Evolutionary conservation across 2,888 invertebrate genomes (phyloP), one percentile per base, ranked within the genome.

Genomic region (Apoda limacodes): DNA sequence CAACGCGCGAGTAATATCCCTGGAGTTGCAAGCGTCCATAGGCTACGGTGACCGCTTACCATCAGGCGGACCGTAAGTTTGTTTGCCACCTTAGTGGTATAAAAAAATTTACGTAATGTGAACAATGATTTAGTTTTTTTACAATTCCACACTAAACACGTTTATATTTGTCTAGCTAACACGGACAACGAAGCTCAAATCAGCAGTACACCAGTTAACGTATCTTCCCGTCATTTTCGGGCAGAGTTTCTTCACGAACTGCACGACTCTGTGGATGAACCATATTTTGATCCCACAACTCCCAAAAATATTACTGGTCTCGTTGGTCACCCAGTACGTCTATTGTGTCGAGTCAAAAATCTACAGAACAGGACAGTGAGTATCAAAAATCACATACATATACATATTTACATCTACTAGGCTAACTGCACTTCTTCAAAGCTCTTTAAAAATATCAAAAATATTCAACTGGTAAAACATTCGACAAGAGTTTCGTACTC

Each of bases 281-380:
- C 93, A 1, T 88, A 88, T 59, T 93, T 93, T 62, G 93, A 93
- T 65, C 87, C 88, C 5, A 83, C 86, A 25, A 88, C 92, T 34
- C 87, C 88, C 31, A 85, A 89, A 35, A 93, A 93, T 57, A 88
- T 93, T 30, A 93, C 93, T 6, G 93, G 93, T 3, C 81, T 93
- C 17, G 93, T 93, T 7, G 93, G 93, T 9, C 92, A 92, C 54
- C 90, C 91, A 12, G 92, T 93, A 12, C 83, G 88, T 49, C 75
- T 93, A 43, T 85, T 92, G 49, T 93, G 93, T 61, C 83, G 92
- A 48, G 93, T 93, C 41, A 92, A 92, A 68, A 93, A 92, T 70
- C 76, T 93, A 39, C 92, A 92, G 51, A 93, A 93, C 69, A 83
- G 92, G 69, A 93, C 93, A 68, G 93, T 93, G 60, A 88, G 90